Base-by-base conservation (phyloP, 2,888 invertebrate species). In the Ceramica pisi region DNA sequence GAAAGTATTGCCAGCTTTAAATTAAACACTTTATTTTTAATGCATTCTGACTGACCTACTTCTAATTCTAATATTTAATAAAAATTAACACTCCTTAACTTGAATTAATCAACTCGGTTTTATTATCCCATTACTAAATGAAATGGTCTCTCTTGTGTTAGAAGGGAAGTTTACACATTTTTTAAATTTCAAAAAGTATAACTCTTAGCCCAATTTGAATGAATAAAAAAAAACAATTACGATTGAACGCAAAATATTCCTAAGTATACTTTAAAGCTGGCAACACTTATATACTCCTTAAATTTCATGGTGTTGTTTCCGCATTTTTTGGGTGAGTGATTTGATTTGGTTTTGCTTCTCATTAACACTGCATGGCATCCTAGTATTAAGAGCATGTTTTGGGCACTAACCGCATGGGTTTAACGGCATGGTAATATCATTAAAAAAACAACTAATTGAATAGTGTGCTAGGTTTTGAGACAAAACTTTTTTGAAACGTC, bases 281-380 rank as follows among this genome's bases (percentile, higher is more conserved):
- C 67, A 74, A 59, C 14, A 60, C 46, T 55, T 44, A 69, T 21
- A 56, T 55, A 55, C 55, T 62, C 59, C 62, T 66, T 35, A 69
- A n/a, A n/a, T n/a, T n/a, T n/a, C 71, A 71, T 57, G 83, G 77
- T 86, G 71, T 81, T 81, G 56, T 70, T 55, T 62, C 81, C 68
- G 78, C 80, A 81, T 69, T 80, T 71, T 80, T 59, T 82, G 85
- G 92, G 92, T 92, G 91, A 92, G 92, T 92, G 87, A 86, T 87
- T 88, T 88, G 87, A 67, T 55, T 31, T 84, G 63, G 76, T 83
- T 85, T 75, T 57, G 86, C 85, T 84, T 85, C 26, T 46, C 9
- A 62, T 62, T 87, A 86, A 87, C 72, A 70, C 23, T 60, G 84
- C 81, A 85, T 78, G 80, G 71, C 81, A 31, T 59, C 60, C 50